Evolutionary conservation across 2,113 vertebrate genomes (phyloP).

Genomic region (Alectura lathami): DNA sequence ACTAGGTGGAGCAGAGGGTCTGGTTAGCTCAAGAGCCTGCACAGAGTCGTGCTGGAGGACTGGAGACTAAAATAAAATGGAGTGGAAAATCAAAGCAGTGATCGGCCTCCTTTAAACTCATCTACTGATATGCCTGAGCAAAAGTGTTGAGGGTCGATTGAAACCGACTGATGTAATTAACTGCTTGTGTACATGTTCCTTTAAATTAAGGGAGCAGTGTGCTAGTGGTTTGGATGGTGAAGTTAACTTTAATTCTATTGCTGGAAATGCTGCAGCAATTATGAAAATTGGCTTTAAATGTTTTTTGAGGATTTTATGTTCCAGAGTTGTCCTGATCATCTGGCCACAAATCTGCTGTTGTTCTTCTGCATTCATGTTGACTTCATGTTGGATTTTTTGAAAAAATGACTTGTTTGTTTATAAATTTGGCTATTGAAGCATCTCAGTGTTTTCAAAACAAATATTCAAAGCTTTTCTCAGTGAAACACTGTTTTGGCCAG

Average conservation of each 20-base stretch:
- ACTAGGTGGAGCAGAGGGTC: constrained; percentile 62
- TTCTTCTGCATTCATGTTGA: background rate
- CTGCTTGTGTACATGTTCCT: background rate
- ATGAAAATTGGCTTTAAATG: background rate
- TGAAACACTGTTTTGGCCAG: background rate
- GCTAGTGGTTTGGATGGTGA: background rate
- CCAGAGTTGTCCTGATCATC: background rate
- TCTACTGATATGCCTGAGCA: background rate
- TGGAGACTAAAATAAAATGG: background rate
- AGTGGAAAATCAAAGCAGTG: constrained; percentile 2
- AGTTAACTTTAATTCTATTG: background rate
- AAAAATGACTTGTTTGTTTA: background rate
- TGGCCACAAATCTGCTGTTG: background rate
- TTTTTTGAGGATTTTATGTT: background rate
- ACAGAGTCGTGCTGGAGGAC: rapidly evolving
- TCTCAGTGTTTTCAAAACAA: background rate
- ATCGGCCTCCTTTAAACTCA: background rate
- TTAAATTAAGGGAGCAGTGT: background rate
- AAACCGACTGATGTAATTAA: background rate
- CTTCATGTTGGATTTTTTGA: background rate
- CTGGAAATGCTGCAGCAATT: background rate
- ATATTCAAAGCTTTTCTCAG: background rate
- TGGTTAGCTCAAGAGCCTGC: background rate
- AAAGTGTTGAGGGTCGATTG: background rate
- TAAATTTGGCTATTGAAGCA: too few species aligned